phyloP scores from a whole-genome alignment of 2,888 invertebrate genomes.

The Pyrrhia umbra region DNA sequence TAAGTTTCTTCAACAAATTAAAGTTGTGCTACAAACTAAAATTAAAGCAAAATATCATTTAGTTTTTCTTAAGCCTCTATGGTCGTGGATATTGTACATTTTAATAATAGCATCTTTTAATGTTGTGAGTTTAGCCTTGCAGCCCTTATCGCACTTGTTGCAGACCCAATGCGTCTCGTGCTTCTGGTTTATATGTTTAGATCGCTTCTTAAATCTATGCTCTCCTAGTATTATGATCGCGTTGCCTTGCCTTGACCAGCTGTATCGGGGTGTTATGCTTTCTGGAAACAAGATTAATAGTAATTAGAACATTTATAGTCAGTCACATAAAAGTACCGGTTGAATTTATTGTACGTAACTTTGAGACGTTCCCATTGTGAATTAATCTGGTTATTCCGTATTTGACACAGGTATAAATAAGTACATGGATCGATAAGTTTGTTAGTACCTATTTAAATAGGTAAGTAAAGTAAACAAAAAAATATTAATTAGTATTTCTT shows the following conservation, averaged over 20 bases:
- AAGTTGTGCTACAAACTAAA: background rate
- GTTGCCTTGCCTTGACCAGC: conserved; percentile 85
- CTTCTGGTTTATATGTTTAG: conserved; percentile 79
- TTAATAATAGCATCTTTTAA: conserved; percentile 83
- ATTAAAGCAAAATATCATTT: conserved; percentile 59
- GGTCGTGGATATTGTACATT: conserved; percentile 82
- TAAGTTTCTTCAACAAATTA: background rate
- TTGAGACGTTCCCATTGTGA: no score
- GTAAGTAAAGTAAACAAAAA: no score
- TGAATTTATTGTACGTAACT: no score
- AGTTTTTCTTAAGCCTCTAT: conserved; percentile 71
- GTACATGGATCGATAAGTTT: no score
- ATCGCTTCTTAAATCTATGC: conserved; percentile 85
- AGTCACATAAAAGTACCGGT: background rate
- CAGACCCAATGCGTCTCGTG: conserved; percentile 86
- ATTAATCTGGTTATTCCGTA: no score
- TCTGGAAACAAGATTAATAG: conserved; percentile 58
- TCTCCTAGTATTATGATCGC: conserved; percentile 85
- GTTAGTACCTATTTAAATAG: no score
- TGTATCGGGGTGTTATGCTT: conserved; percentile 76
- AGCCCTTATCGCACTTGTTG: conserved; percentile 85
- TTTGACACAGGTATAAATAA: no score
- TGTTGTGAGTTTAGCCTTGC: conserved; percentile 84
- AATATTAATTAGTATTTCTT: no score
- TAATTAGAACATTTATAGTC: conserved; percentile 9